These are phyloP conservation scores for Eucera pruinosa DNA, from an alignment of 2,888 invertebrate species.

Conservation along the genomic window DNA sequence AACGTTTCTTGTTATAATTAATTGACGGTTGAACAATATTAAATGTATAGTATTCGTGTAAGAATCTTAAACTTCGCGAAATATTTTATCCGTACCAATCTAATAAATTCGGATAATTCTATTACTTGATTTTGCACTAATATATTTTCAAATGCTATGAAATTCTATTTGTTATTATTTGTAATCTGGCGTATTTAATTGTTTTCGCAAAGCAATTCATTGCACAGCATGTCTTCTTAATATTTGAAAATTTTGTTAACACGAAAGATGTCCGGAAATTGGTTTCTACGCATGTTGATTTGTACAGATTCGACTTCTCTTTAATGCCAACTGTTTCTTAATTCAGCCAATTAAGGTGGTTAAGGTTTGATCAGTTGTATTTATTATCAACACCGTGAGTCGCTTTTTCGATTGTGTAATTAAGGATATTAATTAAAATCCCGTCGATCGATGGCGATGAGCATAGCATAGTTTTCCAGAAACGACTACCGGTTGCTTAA, in stretches of 20 bases:
- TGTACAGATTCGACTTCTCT: background rate
- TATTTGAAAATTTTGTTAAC: background rate
- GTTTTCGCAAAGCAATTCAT: background rate
- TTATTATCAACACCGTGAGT: background rate
- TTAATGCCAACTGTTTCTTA: background rate
- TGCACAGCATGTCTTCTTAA: background rate
- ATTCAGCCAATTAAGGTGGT: slow-evolving; percentile 16
- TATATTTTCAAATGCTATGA: background rate
- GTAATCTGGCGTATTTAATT: background rate
- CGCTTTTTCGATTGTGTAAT: slow-evolving; percentile 35
- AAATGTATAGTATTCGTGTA: no score
- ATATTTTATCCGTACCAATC: background rate
- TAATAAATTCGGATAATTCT: no score
- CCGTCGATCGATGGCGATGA: slow-evolving; percentile 20
- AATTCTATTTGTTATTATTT: background rate
- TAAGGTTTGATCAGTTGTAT: slow-evolving; percentile 10
- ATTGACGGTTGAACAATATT: no score
- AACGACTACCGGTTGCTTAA: slow-evolving; percentile 48
- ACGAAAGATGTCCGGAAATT: slow-evolving; percentile 16
- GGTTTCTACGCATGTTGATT: background rate
- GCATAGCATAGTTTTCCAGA: slow-evolving; percentile 34
- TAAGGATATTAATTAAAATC: slow-evolving; percentile 45
- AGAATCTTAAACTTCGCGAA: background rate
- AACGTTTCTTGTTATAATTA: background rate
- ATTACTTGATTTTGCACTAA: no score